Evolutionary conservation across 2,888 invertebrate genomes (phyloP).

Genomic region (Rotaria sp.): DNA sequence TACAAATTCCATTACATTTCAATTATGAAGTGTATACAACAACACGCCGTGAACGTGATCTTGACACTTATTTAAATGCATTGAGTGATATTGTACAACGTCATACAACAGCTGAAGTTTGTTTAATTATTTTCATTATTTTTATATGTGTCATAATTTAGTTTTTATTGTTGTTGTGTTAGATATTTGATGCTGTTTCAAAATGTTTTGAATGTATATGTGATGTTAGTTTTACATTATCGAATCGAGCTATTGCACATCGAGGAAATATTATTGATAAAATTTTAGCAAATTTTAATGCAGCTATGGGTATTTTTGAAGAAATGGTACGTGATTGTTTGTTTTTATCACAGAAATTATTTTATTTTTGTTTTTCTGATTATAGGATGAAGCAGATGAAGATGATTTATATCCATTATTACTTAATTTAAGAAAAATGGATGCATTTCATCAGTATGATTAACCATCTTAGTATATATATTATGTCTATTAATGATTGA

Average conservation of each 20-base stretch:
- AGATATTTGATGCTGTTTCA: conserved; percentile 27
- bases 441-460: conserved; percentile 70
- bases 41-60: conserved; percentile 73
- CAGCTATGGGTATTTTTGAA: background rate
- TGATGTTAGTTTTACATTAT: conserved; percentile 16
- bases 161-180: background rate
- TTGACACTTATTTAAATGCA: conserved; percentile 49
- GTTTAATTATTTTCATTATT: background rate
- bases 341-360: background rate
- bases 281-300: conserved; percentile 15
- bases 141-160: background rate
- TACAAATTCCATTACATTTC: conserved; percentile 88
- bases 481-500: no score
- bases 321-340: background rate
- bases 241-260: background rate
- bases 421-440: conserved; percentile 82
- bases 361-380: conserved; percentile 42
- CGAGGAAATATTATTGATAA: conserved; percentile 25
- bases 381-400: conserved; percentile 64
- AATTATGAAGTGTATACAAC: conserved; percentile 92
- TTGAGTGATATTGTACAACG: conserved; percentile 79
- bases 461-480: no score
- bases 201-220: conserved; percentile 48
- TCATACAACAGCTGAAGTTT: conserved; percentile 57
- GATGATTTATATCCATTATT: conserved; percentile 87